Evolutionary conservation across 1,140 invertebrate genomes (phyloP), one percentile per base, ranked within the genome.

Genomic region (Tetraneura akinire): DNA sequence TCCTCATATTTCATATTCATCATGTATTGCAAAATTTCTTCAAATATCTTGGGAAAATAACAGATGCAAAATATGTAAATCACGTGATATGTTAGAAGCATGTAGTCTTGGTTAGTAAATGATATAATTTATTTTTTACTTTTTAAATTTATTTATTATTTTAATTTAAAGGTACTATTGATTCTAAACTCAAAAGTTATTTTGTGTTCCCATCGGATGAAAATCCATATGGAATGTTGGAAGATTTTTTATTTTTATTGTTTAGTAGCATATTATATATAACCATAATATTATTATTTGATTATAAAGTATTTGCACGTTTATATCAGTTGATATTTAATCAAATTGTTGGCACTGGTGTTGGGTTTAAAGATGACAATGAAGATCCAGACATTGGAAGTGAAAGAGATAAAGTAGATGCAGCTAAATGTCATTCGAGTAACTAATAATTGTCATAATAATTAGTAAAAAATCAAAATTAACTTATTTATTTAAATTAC

Each of bases 381-480:
- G 70, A 80, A 66, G 82, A 82, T 78, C 74, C 74, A 21, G 82
- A 82, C 60, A 60, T 82, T 29, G 60, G 49, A 57, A 80, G 74
- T 55, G 82, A 82, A 66, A 80, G 82, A 55, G 82, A 82, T 45
- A 81, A 73, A 76, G 82, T 82, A 1, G 82, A 82, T 71, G 80
- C 80, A 26, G 80, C 62, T 26, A 76, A 78, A 14, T 23, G 5
- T 37, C 21, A 3, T 68, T 26, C 53, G 32, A 32, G 73, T 80
- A 71, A 57, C n/a, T 45, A 16, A 47, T 71, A n/a, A 10, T 47
- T 21, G 1, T 18, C n/a, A 3, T 18, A n/a, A 16, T 57, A 0
- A 29, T 18, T 5, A 11, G 11, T 23, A 49, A 29, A 49, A n/a
- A n/a, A n/a, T n/a, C 18, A 9, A 29, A 42, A 29, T 29, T 29